Evolutionary conservation across 2,797 vertebrate species (phyloP), one percentile per base, ranked within the genome.

Genomic region (Macrochelys suwanniensis): DNA sequence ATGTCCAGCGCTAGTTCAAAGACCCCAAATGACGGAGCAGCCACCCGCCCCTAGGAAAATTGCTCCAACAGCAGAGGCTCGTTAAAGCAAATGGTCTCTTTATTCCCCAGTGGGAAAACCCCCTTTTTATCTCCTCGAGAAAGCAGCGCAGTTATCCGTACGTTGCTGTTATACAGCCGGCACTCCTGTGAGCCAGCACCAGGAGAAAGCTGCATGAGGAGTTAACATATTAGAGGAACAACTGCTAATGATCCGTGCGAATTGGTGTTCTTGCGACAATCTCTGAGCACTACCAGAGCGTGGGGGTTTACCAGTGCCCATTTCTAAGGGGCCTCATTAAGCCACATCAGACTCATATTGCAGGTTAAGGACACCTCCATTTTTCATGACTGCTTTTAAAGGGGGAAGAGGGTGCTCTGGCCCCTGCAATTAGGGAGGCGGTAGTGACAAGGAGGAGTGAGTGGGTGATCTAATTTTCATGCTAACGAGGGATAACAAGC

Each of bases 281-380:
- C 23, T 51, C 53, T 82, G 15, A 82, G 82, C 31, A 10, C 23
- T 23, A 61, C 33, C 3, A 42, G 25, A 81, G 47, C 51, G 17
- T 42, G 21, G 11, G 65, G 45, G 23, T 77, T 54, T 50, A 53
- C 77, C 65, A 82, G 28, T 37, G 23, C 17, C 80, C 65, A 2
- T 86, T 93, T 80, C 56, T 88, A 93, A 94, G 94, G 81, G 83
- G 83, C 93, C n/a, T 93, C 74, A 83, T 89, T 95, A 95, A 90
- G 90, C 95, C 81, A 80, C 50, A 15, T 85, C 65, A 80, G 84
- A 95, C 94, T 89, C 74, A 90, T 82, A 51, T 95, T 7, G 11
- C 61, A 50, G 80, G 77, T 19, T 80, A 93, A 85, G 33, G 79
- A 47, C 31, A 25, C 79, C 92, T 96, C 77, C 82, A 77, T 89